Conservation (phyloP, 2,113 vertebrate species). For the Patagioenas fasciata region DNA sequence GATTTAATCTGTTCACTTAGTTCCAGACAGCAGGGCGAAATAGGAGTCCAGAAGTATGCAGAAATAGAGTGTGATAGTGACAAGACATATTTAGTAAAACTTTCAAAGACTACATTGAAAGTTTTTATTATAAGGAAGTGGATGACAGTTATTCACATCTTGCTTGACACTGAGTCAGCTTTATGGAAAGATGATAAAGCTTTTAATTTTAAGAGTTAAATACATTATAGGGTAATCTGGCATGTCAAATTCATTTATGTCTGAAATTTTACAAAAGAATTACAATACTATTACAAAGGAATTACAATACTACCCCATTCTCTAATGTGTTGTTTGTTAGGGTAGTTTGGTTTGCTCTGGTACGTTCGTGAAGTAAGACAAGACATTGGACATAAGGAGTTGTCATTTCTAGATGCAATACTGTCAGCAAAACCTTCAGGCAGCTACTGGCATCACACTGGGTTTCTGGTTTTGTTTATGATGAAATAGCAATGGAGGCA, state of each 20-base stretch:
- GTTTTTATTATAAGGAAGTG: background rate
- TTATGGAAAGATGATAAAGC: background rate
- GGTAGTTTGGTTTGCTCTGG: background rate
- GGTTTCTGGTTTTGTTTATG: background rate
- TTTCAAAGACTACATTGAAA: rapidly evolving
- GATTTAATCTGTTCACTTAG: background rate
- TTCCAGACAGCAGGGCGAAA: background rate
- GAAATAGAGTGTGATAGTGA: background rate
- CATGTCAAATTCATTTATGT: background rate
- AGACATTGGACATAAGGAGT: background rate
- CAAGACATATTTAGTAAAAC: background rate
- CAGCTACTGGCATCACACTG: background rate
- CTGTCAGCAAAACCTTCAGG: background rate
- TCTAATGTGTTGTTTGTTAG: background rate
- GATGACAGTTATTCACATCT: background rate
- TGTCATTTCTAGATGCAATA: background rate
- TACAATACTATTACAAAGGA: background rate
- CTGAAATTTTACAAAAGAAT: background rate
- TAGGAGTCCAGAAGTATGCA: background rate
- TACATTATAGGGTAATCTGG: background rate
- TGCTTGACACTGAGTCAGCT: background rate
- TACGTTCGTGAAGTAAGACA: background rate
- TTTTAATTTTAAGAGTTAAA: background rate
- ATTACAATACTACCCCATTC: background rate
- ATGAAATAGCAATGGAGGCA: background rate